phyloP scores from a whole-genome alignment of 2,113 vertebrate species.

The Ictidomys tridecemlineatus region DNA sequence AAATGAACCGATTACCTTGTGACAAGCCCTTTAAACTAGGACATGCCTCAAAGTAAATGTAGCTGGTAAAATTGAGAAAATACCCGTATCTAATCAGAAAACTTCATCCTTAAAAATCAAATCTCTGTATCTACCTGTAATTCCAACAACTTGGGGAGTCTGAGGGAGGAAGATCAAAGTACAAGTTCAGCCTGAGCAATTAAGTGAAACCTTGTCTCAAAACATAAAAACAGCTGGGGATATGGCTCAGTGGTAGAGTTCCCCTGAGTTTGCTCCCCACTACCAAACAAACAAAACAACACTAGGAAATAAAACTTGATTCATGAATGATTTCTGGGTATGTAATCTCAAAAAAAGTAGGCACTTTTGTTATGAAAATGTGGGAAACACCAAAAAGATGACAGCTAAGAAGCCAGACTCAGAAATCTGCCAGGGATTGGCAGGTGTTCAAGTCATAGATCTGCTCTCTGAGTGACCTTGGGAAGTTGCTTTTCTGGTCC shows the following conservation, averaged over 20 bases:
- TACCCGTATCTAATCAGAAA: background rate
- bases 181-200: no score
- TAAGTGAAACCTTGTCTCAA: no score
- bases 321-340: background rate
- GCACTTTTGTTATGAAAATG: background rate
- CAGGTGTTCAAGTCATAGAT: background rate
- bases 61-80: background rate
- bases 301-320: background rate
- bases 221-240: no score
- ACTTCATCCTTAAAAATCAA: background rate
- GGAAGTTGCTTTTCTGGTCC: constrained; percentile 18
- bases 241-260: no score
- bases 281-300: background rate
- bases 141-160: no score
- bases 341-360: background rate
- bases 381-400: background rate
- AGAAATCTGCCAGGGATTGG: background rate
- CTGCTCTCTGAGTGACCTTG: background rate
- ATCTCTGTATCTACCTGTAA: no score
- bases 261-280: no score
- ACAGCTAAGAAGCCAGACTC: background rate
- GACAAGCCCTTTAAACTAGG: background rate
- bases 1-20: background rate
- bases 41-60: background rate
- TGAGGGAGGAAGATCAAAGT: no score